A percentile compares a stretch with the other conserved stretches of the same genome.
phyloP scores from a whole-genome alignment of 2,113 vertebrate genomes.

The Chroicocephalus ridibundus region DNA sequence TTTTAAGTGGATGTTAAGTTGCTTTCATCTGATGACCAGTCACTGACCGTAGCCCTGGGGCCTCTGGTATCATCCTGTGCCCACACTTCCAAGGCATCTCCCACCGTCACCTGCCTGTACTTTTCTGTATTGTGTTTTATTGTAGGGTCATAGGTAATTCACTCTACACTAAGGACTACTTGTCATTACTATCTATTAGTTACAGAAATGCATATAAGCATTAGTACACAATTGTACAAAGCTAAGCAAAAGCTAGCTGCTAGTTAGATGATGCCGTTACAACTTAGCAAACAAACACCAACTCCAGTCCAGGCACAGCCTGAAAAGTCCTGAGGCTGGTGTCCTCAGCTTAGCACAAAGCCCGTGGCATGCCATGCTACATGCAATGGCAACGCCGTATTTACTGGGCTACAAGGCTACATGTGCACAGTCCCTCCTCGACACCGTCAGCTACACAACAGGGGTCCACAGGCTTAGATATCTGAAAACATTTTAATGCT shows the following conservation, averaged over 20 bases:
- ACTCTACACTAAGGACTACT: not conserved
- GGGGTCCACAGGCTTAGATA: not conserved
- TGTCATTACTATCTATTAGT: not conserved
- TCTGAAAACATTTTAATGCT: not conserved
- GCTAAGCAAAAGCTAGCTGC: not conserved
- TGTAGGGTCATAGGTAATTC: not conserved
- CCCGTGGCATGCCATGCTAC: too few relatives aligned
- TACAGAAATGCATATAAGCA: not conserved
- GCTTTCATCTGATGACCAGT: not conserved
- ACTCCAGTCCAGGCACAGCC: not conserved
- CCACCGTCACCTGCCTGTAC: not conserved
- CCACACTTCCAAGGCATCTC: not conserved
- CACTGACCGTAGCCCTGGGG: not conserved
- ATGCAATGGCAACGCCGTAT: rapidly evolving
- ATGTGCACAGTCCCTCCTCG: rapidly evolving
- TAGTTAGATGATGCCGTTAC: not conserved
- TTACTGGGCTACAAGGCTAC: not conserved
- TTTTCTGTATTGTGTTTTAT: not conserved
- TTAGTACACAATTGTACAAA: not conserved
- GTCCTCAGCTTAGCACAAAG: not conserved
- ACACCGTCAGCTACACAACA: not conserved
- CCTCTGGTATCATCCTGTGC: not conserved
- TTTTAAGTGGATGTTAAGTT: not conserved
- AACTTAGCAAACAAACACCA: not conserved
- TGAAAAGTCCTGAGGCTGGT: not conserved